Evolutionary conservation across 2,888 invertebrate species (phyloP), one percentile per base, ranked within the genome.

Genomic region (Helleia helle): DNA sequence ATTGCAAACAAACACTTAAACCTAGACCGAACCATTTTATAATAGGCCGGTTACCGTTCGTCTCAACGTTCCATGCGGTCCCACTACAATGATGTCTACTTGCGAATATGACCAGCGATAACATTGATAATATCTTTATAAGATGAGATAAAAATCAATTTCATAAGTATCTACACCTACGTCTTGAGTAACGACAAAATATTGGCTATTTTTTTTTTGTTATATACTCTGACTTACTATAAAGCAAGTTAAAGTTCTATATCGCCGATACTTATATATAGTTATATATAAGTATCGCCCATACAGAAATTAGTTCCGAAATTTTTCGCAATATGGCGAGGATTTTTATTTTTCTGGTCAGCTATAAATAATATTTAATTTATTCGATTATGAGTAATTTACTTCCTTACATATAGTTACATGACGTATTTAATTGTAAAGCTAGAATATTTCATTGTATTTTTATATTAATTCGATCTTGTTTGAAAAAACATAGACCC

Each of bases 11-110:
- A 63, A 66, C 73, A 71, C 51, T 69, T 69, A 28, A 56, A 56
- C 50, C 61, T 69, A 36, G 54, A 59, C 62, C 68, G 56, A 51
- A 52, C 68, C 79, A 79, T 77, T 68, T 62, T 71, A 44, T 28
- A 34, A 18, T 11, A 17, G 59, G 59, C 59, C 55, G 55, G 48
- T 50, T 41, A 47, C 34, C 49, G 52, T 51, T 49, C 30, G 54
- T 51, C 41, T 41, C 38, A 47, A 48, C 45, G 52, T 52, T 48
- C 58, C 69, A 71, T 62, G 50, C 54, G 63, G 48, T 56, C 44
- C 43, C 49, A 34, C 44, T 49, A 51, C 56, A 43, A 42, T 42
- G 52, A 56, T 27, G 46, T 48, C 45, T 43, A 46, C 9, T 13
- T 41, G 34, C 42, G 62, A 64, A 62, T 59, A 59, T 46, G 49